These are phyloP conservation scores for Drosophila ohnishii DNA, from an alignment of 1,140 invertebrate species.

Conservation along the genomic window DNA sequence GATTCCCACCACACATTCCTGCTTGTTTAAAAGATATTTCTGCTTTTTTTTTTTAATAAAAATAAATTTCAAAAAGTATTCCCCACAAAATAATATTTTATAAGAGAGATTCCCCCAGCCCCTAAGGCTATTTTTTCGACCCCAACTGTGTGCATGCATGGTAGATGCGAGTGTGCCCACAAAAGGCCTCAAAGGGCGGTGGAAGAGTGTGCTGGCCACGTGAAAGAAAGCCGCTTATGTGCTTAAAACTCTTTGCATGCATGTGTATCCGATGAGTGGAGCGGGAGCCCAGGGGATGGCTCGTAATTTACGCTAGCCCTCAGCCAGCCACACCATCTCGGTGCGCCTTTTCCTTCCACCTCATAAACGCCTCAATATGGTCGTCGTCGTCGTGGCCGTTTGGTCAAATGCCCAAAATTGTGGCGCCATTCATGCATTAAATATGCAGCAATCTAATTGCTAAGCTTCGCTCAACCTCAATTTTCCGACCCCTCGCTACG, in stretches of 20 bases:
- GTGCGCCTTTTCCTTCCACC: conserved; percentile 6
- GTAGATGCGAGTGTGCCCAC: background rate
- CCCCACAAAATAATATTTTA: background rate
- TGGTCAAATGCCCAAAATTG: conserved; percentile 71
- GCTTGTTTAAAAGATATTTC: too few relatives aligned
- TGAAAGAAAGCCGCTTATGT: conserved; percentile 60
- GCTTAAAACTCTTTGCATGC: conserved; percentile 54
- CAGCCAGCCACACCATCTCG: background rate
- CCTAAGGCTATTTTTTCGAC: background rate
- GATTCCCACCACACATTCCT: too few relatives aligned
- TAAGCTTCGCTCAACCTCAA: conserved; percentile 48
- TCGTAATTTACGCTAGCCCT: conserved; percentile 35
- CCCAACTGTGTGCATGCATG: conserved; percentile 5
- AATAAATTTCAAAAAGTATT: too few relatives aligned
- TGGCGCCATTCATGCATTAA: conserved; percentile 75
- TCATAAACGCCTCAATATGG: conserved; percentile 69
- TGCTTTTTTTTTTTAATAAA: too few relatives aligned
- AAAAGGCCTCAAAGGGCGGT: conserved; percentile 7
- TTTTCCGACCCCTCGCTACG: background rate
- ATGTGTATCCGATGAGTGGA: conserved; percentile 20
- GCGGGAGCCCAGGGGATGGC: conserved; percentile 13
- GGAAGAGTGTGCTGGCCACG: conserved; percentile 22
- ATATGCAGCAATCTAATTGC: conserved; percentile 80
- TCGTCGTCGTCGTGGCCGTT: conserved; percentile 42
- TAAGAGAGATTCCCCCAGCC: background rate